Base-by-base conservation (phyloP, 1,140 invertebrate genomes). In the Sycobia sp. region DNA sequence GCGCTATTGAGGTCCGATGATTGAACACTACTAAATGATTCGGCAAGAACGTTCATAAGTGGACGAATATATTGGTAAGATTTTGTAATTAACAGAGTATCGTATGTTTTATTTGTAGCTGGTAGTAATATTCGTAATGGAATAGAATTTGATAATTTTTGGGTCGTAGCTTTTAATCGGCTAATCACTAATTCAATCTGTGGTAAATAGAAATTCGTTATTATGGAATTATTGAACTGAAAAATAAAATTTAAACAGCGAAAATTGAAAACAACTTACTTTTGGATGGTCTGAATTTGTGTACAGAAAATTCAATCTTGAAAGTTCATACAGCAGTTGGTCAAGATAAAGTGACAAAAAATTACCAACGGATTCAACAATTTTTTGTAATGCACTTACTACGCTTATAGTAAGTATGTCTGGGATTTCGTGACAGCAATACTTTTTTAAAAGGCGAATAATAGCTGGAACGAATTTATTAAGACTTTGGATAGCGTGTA, bases 321-420 rank as follows among this genome's bases (percentile, higher is more conserved):
- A 84, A 14, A 92, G 74, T 62, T 88, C 86, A 3, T 80, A 83
- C 1, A 95, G 72, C 27, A 96, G 84, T 65, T 91, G 89, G 59
- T 89, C 85, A 29, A 96, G 76, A 77, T 95, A 96, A 0, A 92
- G 89, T 67, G 91, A 94, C 22, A 96, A 76, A 71, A 96, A 95
- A 4, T 90, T 79, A 0, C 91, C 87, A 22, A 95, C 71, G 20
- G 88, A 90, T 69, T 94, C 90, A 1, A 95, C 84, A 22, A 96
- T 87, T 75, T 92, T 94, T 56, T 90, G 87, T 18, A 94, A 75
- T 1, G 90, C 86, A 14, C 90, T 91, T 0, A 94, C 83, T 10
- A 90, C 84, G 71, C 87, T 86, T 7, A 88, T 66, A 25, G 83
- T 76, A 3, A 87, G 77, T 4, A 78, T 66, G 61, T 79, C 75